Evolutionary conservation across 2,888 invertebrate species (phyloP).

Genomic region (Polia nebulosa): DNA sequence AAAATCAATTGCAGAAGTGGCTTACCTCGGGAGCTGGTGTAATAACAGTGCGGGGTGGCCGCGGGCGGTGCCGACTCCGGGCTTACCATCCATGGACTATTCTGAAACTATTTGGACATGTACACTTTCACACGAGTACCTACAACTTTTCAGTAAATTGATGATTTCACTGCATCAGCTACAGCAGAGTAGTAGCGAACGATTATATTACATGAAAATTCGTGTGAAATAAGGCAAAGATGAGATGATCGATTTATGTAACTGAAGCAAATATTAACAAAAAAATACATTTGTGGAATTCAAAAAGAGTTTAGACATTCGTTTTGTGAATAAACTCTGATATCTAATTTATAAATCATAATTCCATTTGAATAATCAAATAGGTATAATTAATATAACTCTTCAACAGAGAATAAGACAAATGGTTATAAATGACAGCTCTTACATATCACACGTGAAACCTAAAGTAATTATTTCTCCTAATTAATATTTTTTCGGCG

Average conservation of each 20-base stretch:
- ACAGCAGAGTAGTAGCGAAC: no score
- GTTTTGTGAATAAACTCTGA: background rate
- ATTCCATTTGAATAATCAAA: background rate
- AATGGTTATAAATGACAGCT: constrained; percentile 21
- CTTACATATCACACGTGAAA: constrained; percentile 11
- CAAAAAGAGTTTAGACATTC: no score
- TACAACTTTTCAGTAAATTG: background rate
- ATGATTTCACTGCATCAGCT: no score
- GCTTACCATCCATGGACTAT: constrained; percentile 57
- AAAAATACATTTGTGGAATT: background rate
- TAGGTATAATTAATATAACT: background rate
- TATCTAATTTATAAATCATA: background rate
- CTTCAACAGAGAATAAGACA: constrained; percentile 2
- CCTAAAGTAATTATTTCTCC: constrained; percentile 24
- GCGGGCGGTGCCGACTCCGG: constrained; percentile 61
- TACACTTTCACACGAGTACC: constrained; percentile 7
- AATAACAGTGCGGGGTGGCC: constrained; percentile 81
- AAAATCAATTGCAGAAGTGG: constrained; percentile 85
- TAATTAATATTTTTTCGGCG: background rate
- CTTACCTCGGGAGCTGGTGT: constrained; percentile 81
- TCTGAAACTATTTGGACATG: constrained; percentile 56
- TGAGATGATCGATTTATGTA: no score
- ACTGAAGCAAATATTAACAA: background rate
- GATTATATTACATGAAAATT: no score
- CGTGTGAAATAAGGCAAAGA: no score